A percentile compares a stretch with the other conserved stretches of the same genome.
These are phyloP conservation scores for Toxotes chatareus DNA, from an alignment of 2,113 vertebrate species.

Conservation along the genomic window DNA sequence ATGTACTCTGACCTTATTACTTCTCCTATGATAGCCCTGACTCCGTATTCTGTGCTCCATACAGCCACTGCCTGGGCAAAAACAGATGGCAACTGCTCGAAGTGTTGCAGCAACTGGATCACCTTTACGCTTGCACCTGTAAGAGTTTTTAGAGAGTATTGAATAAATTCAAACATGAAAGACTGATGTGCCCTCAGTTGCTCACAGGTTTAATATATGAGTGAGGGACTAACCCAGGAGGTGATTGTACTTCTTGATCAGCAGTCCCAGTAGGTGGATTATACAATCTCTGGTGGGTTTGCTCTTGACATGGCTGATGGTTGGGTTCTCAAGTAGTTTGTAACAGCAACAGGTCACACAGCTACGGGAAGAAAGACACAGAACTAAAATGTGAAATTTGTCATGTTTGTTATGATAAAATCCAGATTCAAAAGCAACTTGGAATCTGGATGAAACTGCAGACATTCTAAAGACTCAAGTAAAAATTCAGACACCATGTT, in stretches of 20 bases:
- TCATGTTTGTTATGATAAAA: not conserved
- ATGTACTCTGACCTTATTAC: slow-evolving; percentile 87
- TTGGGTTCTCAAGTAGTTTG: slow-evolving; percentile 93
- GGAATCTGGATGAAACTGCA: not conserved
- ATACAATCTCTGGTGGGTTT: slow-evolving; percentile 88
- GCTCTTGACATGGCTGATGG: slow-evolving; percentile 89
- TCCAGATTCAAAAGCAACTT: not conserved
- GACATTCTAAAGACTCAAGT: no score
- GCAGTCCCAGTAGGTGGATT: slow-evolving; percentile 89
- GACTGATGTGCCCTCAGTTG: not conserved
- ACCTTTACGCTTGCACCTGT: slow-evolving; percentile 93
- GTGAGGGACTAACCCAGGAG: slow-evolving; percentile 87
- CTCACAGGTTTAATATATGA: not conserved
- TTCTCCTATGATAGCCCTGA: slow-evolving; percentile 93
- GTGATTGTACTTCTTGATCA: slow-evolving; percentile 90
- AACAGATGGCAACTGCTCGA: slow-evolving; percentile 91
- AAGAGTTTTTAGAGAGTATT: not conserved
- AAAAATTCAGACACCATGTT: not conserved
- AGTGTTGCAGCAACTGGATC: slow-evolving; percentile 94
- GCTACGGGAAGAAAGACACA: slow-evolving; percentile 75
- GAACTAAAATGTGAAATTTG: not conserved
- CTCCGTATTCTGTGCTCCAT: slow-evolving; percentile 92
- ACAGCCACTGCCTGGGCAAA: slow-evolving; percentile 90
- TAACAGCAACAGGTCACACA: slow-evolving; percentile 93
- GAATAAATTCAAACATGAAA: no score